These are phyloP conservation scores for human (Homo sapiens) DNA, from an alignment of 2,113 vertebrate genomes.

Conservation along the genomic window DNA sequence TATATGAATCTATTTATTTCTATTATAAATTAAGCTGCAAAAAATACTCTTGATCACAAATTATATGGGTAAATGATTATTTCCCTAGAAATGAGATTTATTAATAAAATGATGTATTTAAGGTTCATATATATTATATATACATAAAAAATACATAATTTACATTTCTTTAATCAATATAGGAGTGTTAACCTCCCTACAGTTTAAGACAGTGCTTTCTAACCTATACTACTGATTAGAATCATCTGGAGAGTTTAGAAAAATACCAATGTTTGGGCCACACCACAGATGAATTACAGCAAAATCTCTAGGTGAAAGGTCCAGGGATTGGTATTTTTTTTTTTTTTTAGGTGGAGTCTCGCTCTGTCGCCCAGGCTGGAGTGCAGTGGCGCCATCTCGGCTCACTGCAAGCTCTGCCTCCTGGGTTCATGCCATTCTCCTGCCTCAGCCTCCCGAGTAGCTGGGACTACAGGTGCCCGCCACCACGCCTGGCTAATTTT, in stretches of 20 bases:
- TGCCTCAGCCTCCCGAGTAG: too few species aligned
- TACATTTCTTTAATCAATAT: not conserved
- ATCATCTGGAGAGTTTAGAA: not conserved
- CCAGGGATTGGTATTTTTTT: not conserved
- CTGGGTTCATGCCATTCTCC: too few species aligned
- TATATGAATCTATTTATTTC: not conserved
- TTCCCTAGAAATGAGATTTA: not conserved
- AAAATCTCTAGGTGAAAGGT: not conserved
- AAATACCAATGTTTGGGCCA: not conserved
- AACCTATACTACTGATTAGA: not conserved
- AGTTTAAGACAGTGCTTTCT: not conserved
- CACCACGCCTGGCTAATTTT: too few species aligned
- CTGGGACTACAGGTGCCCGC: too few species aligned
- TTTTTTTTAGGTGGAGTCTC: too few species aligned
- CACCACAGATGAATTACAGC: not conserved
- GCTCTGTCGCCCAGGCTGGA: too few species aligned
- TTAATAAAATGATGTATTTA: not conserved
- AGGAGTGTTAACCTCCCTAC: not conserved
- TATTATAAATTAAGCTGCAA: not conserved
- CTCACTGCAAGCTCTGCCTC: too few species aligned
- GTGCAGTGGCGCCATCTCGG: too few species aligned
- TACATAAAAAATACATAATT: not conserved
- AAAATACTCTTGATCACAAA: not conserved
- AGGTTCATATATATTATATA: not conserved
- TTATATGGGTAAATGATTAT: not conserved